Evolutionary conservation across 2,888 invertebrate species (phyloP).

Genomic region (Marronus borbonicus): DNA sequence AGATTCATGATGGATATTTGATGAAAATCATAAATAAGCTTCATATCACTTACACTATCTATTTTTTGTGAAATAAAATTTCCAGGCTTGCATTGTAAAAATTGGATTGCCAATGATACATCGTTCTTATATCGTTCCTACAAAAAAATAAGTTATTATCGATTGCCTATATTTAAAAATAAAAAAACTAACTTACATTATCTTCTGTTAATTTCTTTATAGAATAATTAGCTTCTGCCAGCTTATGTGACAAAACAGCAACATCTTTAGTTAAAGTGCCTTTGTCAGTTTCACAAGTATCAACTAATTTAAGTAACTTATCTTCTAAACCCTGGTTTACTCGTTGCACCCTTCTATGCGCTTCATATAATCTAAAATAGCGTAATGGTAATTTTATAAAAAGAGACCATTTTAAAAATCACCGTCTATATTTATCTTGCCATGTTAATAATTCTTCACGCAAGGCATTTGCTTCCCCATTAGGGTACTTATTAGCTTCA

Average conservation of each 20-base stretch:
- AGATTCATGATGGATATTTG: background rate
- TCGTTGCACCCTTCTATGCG: slow-evolving; percentile 93
- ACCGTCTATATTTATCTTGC: slow-evolving; percentile 95
- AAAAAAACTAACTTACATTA: slow-evolving; percentile 77
- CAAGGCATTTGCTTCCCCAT: slow-evolving; percentile 83
- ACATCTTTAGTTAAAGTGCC: slow-evolving; percentile 89
- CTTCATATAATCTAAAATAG: slow-evolving; percentile 85
- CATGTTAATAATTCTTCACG: slow-evolving; percentile 89
- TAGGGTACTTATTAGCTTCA: slow-evolving; percentile 73
- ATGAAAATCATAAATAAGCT: background rate
- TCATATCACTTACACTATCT: slow-evolving; percentile 81
- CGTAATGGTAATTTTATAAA: slow-evolving; percentile 18
- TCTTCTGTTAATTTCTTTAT: slow-evolving; percentile 88
- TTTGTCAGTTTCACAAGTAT: slow-evolving; percentile 93
- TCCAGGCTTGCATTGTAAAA: slow-evolving; percentile 95
- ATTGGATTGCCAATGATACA: slow-evolving; percentile 93
- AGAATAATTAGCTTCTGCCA: slow-evolving; percentile 89
- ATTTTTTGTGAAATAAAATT: slow-evolving; percentile 94
- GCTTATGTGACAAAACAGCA: slow-evolving; percentile 85
- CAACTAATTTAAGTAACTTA: slow-evolving; percentile 92
- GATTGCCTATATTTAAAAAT: slow-evolving; percentile 43
- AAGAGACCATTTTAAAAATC: slow-evolving; percentile 28
- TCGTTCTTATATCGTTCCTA: slow-evolving; percentile 95
- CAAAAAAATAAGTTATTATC: slow-evolving; percentile 65
- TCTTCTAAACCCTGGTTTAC: slow-evolving; percentile 96